Evolutionary conservation across 2,113 vertebrate genomes (phyloP).

Genomic region (Rhea pennata): DNA sequence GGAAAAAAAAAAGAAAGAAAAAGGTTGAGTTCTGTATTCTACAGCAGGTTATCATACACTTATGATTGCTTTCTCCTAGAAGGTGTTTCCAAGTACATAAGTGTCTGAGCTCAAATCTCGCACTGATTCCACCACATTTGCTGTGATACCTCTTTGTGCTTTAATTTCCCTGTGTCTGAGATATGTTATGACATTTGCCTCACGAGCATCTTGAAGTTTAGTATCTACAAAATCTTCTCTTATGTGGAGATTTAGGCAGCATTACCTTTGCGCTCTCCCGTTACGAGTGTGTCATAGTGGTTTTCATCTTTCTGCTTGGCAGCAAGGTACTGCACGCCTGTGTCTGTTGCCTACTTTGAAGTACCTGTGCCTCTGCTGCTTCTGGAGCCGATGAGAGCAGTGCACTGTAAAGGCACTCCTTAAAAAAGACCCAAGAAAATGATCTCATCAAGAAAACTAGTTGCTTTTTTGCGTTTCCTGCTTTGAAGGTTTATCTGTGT

Average conservation of each 20-base stretch:
- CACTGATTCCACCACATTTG: background rate
- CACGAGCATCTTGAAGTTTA: background rate
- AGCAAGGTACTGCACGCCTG: background rate
- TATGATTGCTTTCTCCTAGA: background rate
- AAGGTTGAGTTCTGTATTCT: background rate
- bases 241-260: background rate
- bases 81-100: background rate
- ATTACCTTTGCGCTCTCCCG: background rate
- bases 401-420: background rate
- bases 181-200: background rate
- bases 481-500: background rate
- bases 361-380: background rate
- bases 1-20: too few relatives aligned
- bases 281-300: background rate
- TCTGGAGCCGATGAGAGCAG: background rate
- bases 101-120: background rate
- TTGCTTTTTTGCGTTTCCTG: background rate
- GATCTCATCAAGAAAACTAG: background rate
- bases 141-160: background rate
- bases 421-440: background rate
- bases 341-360: background rate
- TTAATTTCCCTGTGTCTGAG: background rate
- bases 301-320: background rate
- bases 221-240: background rate
- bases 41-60: background rate